phyloP scores from a whole-genome alignment of 2,113 vertebrate genomes.

The Grus americana region DNA sequence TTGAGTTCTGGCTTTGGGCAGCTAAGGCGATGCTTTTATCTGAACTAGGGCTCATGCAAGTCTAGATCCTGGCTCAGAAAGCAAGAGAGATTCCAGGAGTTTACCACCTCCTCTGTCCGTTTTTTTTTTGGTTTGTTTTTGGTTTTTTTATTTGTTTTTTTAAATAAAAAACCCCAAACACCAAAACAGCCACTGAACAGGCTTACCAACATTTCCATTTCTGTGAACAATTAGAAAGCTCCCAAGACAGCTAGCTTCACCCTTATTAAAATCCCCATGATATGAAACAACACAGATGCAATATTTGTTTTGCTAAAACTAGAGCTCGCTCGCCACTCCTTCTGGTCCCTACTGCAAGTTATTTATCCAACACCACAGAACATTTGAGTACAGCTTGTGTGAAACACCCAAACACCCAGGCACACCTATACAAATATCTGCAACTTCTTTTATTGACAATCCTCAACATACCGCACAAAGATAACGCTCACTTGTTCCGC shows the following conservation, averaged over 20 bases:
- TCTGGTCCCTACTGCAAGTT: background rate
- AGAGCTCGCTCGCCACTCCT: background rate
- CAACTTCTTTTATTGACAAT: background rate
- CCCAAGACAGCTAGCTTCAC: background rate
- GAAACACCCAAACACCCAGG: background rate
- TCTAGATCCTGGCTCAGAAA: background rate
- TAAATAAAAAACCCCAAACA: no score
- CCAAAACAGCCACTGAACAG: background rate
- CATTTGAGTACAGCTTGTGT: background rate
- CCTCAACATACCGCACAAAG: no score
- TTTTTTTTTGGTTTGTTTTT: no score
- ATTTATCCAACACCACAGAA: background rate
- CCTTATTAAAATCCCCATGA: background rate
- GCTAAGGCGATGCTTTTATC: background rate
- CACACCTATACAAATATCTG: background rate
- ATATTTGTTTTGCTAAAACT: background rate
- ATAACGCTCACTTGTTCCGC: fast-evolving
- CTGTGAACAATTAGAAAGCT: background rate
- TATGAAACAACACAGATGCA: no score
- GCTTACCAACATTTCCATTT: background rate
- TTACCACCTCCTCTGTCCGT: no score
- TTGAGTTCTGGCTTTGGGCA: background rate
- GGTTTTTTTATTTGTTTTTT: no score
- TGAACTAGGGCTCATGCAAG: no score
- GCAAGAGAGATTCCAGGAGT: no score